Evolutionary conservation across 2,888 invertebrate species (phyloP).

Genomic region (Notodonta dromedarius): DNA sequence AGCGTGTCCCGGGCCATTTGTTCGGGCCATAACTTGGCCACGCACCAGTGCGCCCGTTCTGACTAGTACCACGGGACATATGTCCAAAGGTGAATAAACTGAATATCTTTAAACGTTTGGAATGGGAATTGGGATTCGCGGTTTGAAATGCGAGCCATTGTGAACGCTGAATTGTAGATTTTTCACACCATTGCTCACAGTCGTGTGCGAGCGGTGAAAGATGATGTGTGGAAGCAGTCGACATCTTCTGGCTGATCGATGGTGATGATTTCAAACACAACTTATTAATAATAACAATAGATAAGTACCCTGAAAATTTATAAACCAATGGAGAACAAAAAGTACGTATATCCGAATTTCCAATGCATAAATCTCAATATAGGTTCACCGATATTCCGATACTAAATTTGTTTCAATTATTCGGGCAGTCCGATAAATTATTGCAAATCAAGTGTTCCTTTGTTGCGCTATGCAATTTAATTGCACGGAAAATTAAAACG

Average conservation of each 20-base stretch:
- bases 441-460: not conserved
- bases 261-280: too few relatives aligned
- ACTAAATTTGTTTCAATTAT: too few relatives aligned
- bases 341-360: too few relatives aligned
- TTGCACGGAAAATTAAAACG: conserved; percentile 10
- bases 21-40: conserved; percentile 40
- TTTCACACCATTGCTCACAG: not conserved
- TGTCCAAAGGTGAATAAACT: conserved; percentile 43
- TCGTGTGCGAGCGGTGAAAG: too few relatives aligned
- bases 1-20: conserved; percentile 41
- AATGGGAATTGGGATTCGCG: conserved; percentile 28
- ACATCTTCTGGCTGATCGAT: too few relatives aligned
- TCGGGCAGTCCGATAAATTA: too few relatives aligned
- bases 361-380: too few relatives aligned
- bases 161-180: not conserved
- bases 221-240: too few relatives aligned
- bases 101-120: conserved; percentile 34
- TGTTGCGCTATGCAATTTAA: not conserved
- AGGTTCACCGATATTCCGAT: too few relatives aligned
- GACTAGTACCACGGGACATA: conserved; percentile 38
- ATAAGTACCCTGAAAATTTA: too few relatives aligned
- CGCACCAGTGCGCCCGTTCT: conserved; percentile 35
- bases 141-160: not conserved
- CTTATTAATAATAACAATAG: too few relatives aligned
- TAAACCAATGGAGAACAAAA: too few relatives aligned